Conservation (phyloP, 2,888 invertebrate genomes). For the Cordilura impudica region DNA sequence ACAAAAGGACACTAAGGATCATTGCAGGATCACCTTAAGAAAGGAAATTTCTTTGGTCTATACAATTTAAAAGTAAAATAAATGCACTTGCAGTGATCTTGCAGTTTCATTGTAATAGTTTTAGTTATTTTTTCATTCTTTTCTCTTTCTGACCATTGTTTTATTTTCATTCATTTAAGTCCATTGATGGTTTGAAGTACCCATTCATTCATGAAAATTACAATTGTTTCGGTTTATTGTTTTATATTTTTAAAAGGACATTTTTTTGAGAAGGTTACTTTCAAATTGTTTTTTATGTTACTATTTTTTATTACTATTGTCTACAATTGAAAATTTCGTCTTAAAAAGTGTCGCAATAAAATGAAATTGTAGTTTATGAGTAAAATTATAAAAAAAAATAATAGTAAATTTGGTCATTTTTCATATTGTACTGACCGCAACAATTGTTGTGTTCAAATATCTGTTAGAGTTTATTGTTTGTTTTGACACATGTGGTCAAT, state of each 20-base stretch:
- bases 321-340: not conserved
- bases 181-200: constrained; percentile 55
- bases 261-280: not conserved
- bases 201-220: constrained; percentile 44
- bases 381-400: not conserved
- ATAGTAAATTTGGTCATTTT: not conserved
- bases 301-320: not conserved
- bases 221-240: not conserved
- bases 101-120: constrained; percentile 48
- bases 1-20: constrained; percentile 51
- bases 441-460: not conserved
- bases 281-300: not conserved
- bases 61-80: constrained; percentile 2
- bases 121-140: not conserved
- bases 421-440: not conserved
- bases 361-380: not conserved
- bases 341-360: not conserved
- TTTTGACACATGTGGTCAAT: not conserved
- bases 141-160: not conserved
- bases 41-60: not conserved
- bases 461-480: not conserved
- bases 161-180: constrained; percentile 20
- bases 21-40: constrained; percentile 25
- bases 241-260: not conserved
- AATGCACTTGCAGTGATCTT: constrained; percentile 61